Evolutionary conservation across 37 sponge, comb jelly and placozoan species (phyloP).

Genomic region (Agelas oroides): DNA sequence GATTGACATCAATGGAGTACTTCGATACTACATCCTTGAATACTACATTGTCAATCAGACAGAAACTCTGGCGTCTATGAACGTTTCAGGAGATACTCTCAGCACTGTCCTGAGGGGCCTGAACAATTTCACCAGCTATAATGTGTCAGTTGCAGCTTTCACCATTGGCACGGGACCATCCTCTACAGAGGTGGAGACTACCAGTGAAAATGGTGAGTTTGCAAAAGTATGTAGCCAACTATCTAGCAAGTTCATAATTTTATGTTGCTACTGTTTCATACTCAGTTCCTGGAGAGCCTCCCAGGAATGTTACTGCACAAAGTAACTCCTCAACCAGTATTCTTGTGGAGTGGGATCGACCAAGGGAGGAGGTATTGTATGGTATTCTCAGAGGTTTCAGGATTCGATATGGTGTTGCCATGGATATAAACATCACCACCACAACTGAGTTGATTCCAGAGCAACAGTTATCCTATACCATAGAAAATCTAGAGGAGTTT

Average conservation of each 20-base stretch:
- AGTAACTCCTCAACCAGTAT: neutral
- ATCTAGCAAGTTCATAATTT: too few relatives aligned
- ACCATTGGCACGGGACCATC: slow-evolving; percentile 25
- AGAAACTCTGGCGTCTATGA: neutral
- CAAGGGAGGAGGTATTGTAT: neutral
- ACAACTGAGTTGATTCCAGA: neutral
- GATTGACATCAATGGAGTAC: slow-evolving; percentile 40
- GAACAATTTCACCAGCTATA: slow-evolving; percentile 9
- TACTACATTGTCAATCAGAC: neutral
- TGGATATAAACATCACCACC: too few relatives aligned
- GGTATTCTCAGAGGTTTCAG: slow-evolving; percentile 26
- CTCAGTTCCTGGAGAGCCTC: slow-evolving; percentile 11
- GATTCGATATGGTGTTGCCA: slow-evolving; percentile 10
- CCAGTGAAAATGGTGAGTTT: slow-evolving; percentile 34
- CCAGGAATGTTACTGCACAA: slow-evolving; percentile 26
- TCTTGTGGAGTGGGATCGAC: slow-evolving; percentile 13
- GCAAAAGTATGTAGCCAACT: too few relatives aligned
- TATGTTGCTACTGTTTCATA: too few relatives aligned
- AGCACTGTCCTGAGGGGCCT: neutral
- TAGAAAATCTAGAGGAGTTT: slow-evolving; percentile 3
- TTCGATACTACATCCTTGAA: neutral
- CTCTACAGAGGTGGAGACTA: neutral
- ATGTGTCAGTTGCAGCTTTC: slow-evolving; percentile 9
- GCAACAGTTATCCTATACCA: neutral
- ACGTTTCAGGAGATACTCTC: neutral